Percentiles rank a stretch among this genome's conserved stretches.
These are phyloP conservation scores for Bemisia tabaci DNA, from an alignment of 1,140 invertebrate genomes.

Conservation along the genomic window DNA sequence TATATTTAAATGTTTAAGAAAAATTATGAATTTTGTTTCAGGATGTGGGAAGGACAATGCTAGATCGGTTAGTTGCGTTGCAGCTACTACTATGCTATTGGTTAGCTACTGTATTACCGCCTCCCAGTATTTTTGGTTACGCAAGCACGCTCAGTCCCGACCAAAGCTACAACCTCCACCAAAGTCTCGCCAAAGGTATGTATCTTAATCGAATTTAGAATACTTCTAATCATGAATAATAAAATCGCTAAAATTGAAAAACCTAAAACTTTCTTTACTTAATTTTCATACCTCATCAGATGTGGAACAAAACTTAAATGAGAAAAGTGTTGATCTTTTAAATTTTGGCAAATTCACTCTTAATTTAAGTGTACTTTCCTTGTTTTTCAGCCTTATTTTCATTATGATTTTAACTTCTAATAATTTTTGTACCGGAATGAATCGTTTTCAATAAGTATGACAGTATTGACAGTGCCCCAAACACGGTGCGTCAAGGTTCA, in stretches of 20 bases:
- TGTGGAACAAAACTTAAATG: too few species aligned
- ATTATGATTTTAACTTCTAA: too few species aligned
- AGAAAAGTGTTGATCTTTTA: too few species aligned
- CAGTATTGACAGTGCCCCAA: too few species aligned
- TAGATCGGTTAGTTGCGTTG: slow-evolving; percentile 14
- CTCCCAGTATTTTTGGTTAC: slow-evolving; percentile 5
- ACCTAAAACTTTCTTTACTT: not conserved
- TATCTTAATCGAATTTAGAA: not conserved
- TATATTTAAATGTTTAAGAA: too few species aligned
- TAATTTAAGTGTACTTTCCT: too few species aligned
- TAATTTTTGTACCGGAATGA: too few species aligned
- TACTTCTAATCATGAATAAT: not conserved
- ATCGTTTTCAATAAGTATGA: too few species aligned
- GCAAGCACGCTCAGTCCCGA: slow-evolving; percentile 8
- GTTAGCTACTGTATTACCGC: slow-evolving; percentile 13
- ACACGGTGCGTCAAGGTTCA: too few species aligned
- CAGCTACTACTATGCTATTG: slow-evolving; percentile 17
- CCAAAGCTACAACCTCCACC: slow-evolving; percentile 4
- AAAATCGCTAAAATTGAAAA: not conserved
- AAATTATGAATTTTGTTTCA: too few species aligned
- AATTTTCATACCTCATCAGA: too few species aligned
- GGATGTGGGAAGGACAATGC: slow-evolving; percentile 17
- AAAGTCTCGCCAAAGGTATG: slow-evolving; percentile 3
- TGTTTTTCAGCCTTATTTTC: too few species aligned
- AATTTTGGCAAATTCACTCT: not conserved